These are phyloP conservation scores for Potorous gilbertii DNA, from an alignment of 2,797 vertebrate genomes.

Conservation along the genomic window DNA sequence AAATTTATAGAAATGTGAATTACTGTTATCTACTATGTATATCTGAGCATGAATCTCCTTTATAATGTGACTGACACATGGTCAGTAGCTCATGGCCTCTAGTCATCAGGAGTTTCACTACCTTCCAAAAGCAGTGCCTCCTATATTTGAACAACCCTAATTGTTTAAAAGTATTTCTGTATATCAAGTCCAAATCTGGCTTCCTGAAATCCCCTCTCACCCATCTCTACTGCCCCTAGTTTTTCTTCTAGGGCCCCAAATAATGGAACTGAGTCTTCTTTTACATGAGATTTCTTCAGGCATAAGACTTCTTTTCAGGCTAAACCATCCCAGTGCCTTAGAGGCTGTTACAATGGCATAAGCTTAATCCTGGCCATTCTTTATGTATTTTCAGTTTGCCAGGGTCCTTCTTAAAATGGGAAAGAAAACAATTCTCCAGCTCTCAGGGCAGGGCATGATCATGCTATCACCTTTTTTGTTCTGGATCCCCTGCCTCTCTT, in stretches of 20 bases:
- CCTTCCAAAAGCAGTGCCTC: background rate
- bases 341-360: background rate
- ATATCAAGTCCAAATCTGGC: background rate
- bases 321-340: background rate
- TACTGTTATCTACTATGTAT: background rate
- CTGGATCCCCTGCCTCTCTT: background rate
- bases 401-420: background rate
- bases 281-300: background rate
- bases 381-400: background rate
- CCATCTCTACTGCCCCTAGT: background rate
- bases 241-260: background rate
- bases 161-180: background rate
- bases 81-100: background rate
- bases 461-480: background rate
- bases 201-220: background rate
- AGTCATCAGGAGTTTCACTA: background rate
- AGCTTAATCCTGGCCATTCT: background rate
- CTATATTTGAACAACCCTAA: background rate
- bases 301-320: background rate
- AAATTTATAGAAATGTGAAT: background rate
- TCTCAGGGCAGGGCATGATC: background rate
- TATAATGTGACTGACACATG: background rate
- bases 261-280: background rate
- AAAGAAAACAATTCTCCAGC: background rate
- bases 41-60: background rate